phyloP scores from a whole-genome alignment of 2,888 invertebrate species.

The Punctoribates punctum region DNA sequence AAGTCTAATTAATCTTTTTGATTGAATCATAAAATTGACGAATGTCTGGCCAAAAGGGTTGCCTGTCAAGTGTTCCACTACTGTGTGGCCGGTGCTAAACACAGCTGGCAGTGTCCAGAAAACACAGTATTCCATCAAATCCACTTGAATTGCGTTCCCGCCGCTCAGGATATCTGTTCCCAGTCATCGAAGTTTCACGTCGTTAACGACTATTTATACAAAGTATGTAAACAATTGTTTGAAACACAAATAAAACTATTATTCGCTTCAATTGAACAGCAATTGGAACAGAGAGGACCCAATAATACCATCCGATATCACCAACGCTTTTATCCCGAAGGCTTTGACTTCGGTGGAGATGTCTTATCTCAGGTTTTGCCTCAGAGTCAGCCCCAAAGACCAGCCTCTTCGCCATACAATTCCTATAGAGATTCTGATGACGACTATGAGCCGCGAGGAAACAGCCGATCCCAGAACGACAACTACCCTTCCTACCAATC shows the following conservation, averaged over 20 bases:
- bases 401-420: not conserved
- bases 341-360: constrained; percentile 43
- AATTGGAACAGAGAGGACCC: constrained; percentile 48
- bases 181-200: constrained; percentile 85
- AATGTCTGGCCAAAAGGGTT: constrained; percentile 58
- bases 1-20: not conserved
- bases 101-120: constrained; percentile 82
- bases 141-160: constrained; percentile 88
- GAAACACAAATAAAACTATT: not conserved
- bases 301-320: constrained; percentile 52
- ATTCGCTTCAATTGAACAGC: constrained; percentile 17
- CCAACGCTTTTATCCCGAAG: constrained; percentile 52
- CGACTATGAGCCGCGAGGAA: constrained; percentile 14
- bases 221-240: constrained; percentile 58
- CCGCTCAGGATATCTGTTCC: constrained; percentile 79
- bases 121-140: constrained; percentile 85
- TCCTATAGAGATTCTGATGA: constrained; percentile 3
- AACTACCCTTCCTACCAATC: constrained; percentile 29
- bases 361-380: constrained; percentile 27
- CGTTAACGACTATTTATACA: constrained; percentile 86
- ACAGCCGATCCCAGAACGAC: not conserved
- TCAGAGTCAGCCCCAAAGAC: constrained; percentile 32
- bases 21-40: not conserved
- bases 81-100: constrained; percentile 71
- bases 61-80: constrained; percentile 90